Percentiles rank a stretch among this genome's conserved stretches.
phyloP scores from a whole-genome alignment of 2,888 invertebrate species.

The Lapara coniferarum region DNA sequence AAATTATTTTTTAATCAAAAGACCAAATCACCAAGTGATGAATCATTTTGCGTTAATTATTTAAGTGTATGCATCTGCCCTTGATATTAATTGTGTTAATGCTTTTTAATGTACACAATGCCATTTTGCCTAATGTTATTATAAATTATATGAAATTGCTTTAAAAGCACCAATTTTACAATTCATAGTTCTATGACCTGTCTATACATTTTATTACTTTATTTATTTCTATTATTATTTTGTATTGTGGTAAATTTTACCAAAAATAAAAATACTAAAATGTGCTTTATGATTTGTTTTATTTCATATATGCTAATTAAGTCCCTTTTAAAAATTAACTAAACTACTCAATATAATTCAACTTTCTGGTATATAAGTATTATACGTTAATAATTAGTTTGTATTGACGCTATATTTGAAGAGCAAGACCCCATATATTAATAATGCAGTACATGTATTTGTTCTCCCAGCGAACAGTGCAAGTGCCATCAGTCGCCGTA shows the following conservation, averaged over 20 bases:
- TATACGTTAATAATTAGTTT: neutral
- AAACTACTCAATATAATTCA: too few species aligned
- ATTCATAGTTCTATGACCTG: constrained; percentile 83
- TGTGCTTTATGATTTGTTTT: constrained; percentile 79
- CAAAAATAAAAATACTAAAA: constrained; percentile 84
- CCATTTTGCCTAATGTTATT: constrained; percentile 84
- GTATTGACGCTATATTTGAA: constrained; percentile 57
- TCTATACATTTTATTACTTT: constrained; percentile 83
- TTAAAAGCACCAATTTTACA: constrained; percentile 84
- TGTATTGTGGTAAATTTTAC: constrained; percentile 84
- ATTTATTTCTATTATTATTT: constrained; percentile 84
- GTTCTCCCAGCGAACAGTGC: constrained; percentile 94
- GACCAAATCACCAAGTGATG: constrained; percentile 82
- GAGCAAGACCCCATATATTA: constrained; percentile 89
- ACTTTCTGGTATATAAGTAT: neutral
- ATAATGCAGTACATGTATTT: constrained; percentile 94
- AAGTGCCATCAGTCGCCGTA: constrained; percentile 90
- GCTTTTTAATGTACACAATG: constrained; percentile 83
- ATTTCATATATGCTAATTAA: constrained; percentile 40
- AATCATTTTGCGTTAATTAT: constrained; percentile 67
- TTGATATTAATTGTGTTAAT: constrained; percentile 82
- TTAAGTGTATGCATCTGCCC: constrained; percentile 74
- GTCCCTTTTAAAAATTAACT: neutral
- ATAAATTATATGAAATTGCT: constrained; percentile 83
- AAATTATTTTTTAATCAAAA: constrained; percentile 60